Evolutionary conservation across 2,797 vertebrate genomes (phyloP), one percentile per base, ranked within the genome.

Genomic region (Scarus forsteni): DNA sequence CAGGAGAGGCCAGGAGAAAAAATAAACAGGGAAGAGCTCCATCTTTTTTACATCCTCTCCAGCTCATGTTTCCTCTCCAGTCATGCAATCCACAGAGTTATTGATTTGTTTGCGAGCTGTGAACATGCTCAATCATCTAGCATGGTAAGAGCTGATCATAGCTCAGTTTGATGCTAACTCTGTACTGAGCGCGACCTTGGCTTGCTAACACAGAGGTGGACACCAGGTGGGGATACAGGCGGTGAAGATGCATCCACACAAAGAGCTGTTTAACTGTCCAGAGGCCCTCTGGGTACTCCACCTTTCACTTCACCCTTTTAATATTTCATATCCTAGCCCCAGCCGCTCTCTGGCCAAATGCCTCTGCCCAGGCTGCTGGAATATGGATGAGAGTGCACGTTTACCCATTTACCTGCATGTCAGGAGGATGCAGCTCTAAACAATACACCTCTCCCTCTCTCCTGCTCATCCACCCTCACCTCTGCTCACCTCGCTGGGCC

Each of bases 301-400:
- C 84, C 87, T 90, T 91, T 91, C 92, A 91, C 92, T 93, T 92
- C 87, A 91, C 83, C 90, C 88, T 78, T 92, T 95, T 90, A 94
- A 94, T 95, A 94, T 95, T 95, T 95, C 90, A 95, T 94, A 89
- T 83, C 78, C 79, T 86, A 85, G 87, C 85, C 89, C 86, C 61
- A 70, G 34, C 89, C 76, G 60, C 27, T 70, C 83, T 85, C 85
- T 70, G 86, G 83, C 88, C 89, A 89, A 92, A 91, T 74, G 83
- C 87, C 90, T 91, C 87, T 73, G 79, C 85, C 87, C 62, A 77
- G 83, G 79, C 80, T 90, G 70, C 90, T 95, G 91, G 93, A 95
- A 94, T 95, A 95, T 94, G 92, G 91, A 95, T 95, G 92, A 95
- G 92, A 75, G 84, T 86, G 88, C 83, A 85, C 85, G 87, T 90